Evolutionary conservation across 2,113 vertebrate genomes (phyloP), one percentile per base, ranked within the genome.

Genomic region (Progne subis): DNA sequence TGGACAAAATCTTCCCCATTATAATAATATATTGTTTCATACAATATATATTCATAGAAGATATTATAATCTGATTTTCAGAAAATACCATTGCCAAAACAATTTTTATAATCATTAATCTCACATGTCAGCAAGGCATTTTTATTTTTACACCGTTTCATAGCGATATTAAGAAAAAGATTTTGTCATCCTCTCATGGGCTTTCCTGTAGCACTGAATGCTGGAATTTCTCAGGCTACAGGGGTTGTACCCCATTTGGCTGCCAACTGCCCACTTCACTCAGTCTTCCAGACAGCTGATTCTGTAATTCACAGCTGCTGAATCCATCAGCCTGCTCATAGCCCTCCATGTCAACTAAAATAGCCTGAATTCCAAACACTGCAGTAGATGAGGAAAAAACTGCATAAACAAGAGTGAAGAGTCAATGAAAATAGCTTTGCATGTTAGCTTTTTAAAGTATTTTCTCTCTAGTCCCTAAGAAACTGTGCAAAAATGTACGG

Each of bases 291-390:
- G 88, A 90, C 78, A 96, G 81, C 78, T 95, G 94, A 94, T 88
- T 70, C 79, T 90, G 61, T 82, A 76, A 94, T 57, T 18, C 68
- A 71, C 95, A 98, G 96, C 95, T 98, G 96, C 86, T 90, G 70
- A 32, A 94, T 89, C 87, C 85, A 41, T 97, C 93, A 87, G 24
- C 75, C 23, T 90, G 53, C 71, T 50, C 72, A 71, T 11, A 76
- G 85, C 56, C 37, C 64, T 86, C 80, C 63, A 8, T 2, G 2
- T 83, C 91, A 92, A 96, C 86, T 53, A 68, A 94, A 94, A 95
- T 89, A 92, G 69, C 53, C 83, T 67, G 41, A 77, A 76, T 69
- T 55, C 60, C 32, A 96, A 97, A 94, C 65, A 93, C 11, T 55
- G 31, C 67, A 41, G 14, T 23, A 90, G 89, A 81, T 71, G 75